Conservation (phyloP, 2,113 vertebrate species). For the Gyps fulvus region DNA sequence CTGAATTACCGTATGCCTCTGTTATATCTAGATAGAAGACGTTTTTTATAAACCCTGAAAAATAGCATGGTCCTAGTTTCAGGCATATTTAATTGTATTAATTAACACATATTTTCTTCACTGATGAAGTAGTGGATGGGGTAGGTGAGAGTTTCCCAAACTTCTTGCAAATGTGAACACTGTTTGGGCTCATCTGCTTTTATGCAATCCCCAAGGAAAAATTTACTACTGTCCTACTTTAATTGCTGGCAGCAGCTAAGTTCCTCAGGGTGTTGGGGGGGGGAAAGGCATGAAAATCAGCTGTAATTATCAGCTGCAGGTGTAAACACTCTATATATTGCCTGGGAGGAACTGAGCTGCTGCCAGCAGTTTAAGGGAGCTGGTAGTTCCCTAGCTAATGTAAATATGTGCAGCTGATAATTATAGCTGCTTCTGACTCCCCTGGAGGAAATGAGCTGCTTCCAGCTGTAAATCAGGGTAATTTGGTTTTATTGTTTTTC, state of each 20-base stretch:
- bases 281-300: not conserved
- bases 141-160: not conserved
- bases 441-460: constrained; percentile 25
- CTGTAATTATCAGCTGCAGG: not conserved
- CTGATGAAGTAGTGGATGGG: not conserved
- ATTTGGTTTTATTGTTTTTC: constrained; percentile 27
- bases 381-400: not conserved
- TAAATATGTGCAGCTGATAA: not conserved
- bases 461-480: constrained; percentile 38
- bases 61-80: not conserved
- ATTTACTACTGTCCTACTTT: not conserved
- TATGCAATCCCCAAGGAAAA: not conserved
- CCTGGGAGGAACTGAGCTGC: not conserved
- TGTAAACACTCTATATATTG: not conserved
- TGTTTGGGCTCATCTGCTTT: not conserved
- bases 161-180: not conserved
- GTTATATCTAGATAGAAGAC: not conserved
- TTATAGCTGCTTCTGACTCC: not conserved
- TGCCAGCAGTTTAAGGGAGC: not conserved
- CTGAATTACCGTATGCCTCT: not conserved
- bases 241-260: not conserved
- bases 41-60: not conserved
- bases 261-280: not conserved
- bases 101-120: not conserved
- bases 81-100: not conserved